Base-by-base conservation (phyloP, 2,888 invertebrate species). In the Penaeus monodon region DNA sequence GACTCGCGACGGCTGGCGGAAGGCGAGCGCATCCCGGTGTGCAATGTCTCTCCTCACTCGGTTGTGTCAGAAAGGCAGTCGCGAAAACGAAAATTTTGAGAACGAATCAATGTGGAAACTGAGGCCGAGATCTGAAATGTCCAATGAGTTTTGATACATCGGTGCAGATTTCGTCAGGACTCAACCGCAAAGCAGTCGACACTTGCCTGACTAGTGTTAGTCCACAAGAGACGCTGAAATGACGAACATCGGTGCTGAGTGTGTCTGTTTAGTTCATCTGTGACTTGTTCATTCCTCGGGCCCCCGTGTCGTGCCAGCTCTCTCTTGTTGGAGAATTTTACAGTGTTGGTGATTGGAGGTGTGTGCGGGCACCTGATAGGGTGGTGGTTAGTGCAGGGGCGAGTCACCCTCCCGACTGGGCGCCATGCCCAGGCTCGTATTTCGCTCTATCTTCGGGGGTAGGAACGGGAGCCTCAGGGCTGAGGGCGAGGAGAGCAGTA, bases 401-500 rank as follows among this genome's bases (percentile, higher is more conserved):
- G 24, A 38, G 76, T 38, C 44, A 22, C 76, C 76, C 57, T 70
- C 38, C 27, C 63, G 83, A 66, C 66, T 27, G 81, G 86, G 86
- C 78, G 57, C 76, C 66, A 86, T 86, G 86, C 81, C 86, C 68
- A 81, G 86, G 81, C 86, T 86, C 81, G 86, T 81, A 64, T 86
- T 86, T 86, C 86, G 81, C n/a, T 70, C 77, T 86, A 81, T 86
- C 81, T 86, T 86, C 33, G 49, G 76, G 44, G 80, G 86, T 68
- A 68, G 81, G 65, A 73, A 81, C 76, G 63, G 81, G 81, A 65
- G 68, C 77, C 44, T 29, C 64, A 79, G 44, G 12, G 68, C n/a
- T 22, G 76, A 66, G 33, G 80, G 85, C 17, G 85, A 70, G 66
- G 66, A 33, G 14, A 44, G 66, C 33, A 78, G 84, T 63, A 82